Conservation (phyloP, 1,140 invertebrate species). For the Whitmania pigra region DNA sequence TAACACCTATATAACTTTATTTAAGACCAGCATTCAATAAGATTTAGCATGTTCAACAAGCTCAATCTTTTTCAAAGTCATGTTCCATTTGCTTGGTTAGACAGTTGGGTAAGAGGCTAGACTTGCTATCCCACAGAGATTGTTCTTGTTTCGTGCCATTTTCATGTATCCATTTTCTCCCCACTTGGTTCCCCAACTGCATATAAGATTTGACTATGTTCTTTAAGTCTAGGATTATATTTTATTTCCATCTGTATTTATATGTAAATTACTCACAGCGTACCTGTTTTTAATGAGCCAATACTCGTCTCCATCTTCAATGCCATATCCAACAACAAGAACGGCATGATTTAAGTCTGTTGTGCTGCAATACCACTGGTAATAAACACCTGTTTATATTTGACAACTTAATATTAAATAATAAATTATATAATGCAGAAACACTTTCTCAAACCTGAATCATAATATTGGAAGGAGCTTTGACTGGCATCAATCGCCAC, state of each 20-base stretch:
- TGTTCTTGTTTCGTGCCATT: constrained; percentile 34
- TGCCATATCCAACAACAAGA: constrained; percentile 27
- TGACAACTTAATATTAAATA: not conserved
- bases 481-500: constrained; percentile 81
- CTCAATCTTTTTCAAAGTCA: too few species aligned
- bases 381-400: constrained; percentile 9
- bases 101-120: constrained; percentile 35
- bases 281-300: constrained; percentile 28
- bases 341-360: constrained; percentile 26
- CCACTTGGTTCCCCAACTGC: constrained; percentile 37
- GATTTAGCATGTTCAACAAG: too few species aligned
- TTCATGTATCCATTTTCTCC: constrained; percentile 35
- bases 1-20: too few species aligned
- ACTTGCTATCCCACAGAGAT: constrained; percentile 36
- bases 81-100: constrained; percentile 23
- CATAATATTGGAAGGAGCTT: constrained; percentile 24
- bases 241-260: not conserved
- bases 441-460: constrained; percentile 23
- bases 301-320: constrained; percentile 36
- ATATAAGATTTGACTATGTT: not conserved
- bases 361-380: constrained; percentile 9
- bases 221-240: too few species aligned
- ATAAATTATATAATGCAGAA: not conserved
- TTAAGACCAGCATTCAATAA: too few species aligned
- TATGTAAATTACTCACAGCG: too few species aligned